Base-by-base conservation (phyloP, 2,797 vertebrate genomes). In the Leucoraja ocellata region DNA sequence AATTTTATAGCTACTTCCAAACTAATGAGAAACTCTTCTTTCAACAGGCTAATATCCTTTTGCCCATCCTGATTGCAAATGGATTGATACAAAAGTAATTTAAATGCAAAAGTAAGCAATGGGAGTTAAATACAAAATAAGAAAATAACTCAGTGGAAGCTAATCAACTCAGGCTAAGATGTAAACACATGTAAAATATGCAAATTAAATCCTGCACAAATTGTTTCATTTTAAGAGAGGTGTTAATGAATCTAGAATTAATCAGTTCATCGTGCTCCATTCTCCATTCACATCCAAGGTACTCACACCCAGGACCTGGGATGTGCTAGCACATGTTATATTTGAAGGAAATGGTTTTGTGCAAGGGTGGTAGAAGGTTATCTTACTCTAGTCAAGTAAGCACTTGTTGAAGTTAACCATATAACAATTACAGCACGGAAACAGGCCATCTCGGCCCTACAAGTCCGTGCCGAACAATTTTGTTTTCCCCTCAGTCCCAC, bases 51-150 rank as follows among this genome's bases (percentile, higher is more conserved):
- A 13, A 28, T 86, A 28, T 63, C 58, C 58, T 86, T 86, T 86
- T 13, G 10, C 25, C 46, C 46, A 1, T 4, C 81, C 81, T 61
- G 54, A 58, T 58, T 58, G 61, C 28, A 86, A 86, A n/a, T 1
- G 18, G 54, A n/a, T 84, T 61, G 23, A 84, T 28, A 63, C 61
- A 25, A 84, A 61, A 84, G 28, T n/a, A 86, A 83, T 13, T 61
- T 86, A 63, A 61, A 86, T 86, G 83, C 63, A 58, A 86, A 28
- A 32, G 83, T 84, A 61, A 84, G 46, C 54, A 84, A 83, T 83
- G 80, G 58, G 80, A 83, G 58, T 58, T 25, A 21, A 58, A 54
- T 28, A 83, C 54, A 25, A 73, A 76, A 76, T 76, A 28, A 63
- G 23, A 14, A 84, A 84, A 84, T 54, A 58, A 84, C 54, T 84